Evolutionary conservation across 2,888 invertebrate genomes (phyloP), one percentile per base, ranked within the genome.

Genomic region (Drosophila subquinaria): DNA sequence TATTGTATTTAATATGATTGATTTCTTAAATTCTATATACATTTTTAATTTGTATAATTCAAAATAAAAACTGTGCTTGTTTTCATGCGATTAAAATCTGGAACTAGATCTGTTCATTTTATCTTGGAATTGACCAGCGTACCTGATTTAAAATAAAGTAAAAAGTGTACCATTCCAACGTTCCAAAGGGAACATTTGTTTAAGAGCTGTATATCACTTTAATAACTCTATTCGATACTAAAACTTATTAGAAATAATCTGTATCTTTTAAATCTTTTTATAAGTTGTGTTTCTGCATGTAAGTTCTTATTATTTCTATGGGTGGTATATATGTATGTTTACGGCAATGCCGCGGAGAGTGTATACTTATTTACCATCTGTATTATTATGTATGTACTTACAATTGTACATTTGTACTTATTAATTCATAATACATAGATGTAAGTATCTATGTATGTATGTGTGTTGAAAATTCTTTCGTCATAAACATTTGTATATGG

Each of bases 241-340:
- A 36, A 47, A 55, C 50, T 57, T 70, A 30, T 56, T 59, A 62
- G 43, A 61, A 69, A 56, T 74, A 63, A 57, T 74, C 61, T 65
- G 74, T 75, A 74, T 74, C 73, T 17, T 59, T 59, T 56, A 38
- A 45, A 57, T 64, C 36, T 60, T 76, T 59, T 76, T 73, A 65
- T 63, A 56, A 77, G 48, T 76, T 77, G 73, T 69, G 73, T 73
- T 76, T 62, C 77, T 77, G 77, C 76, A 77, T 76, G 76, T 76
- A 76, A 76, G 76, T 75, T 60, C 65, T 42, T 63, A 33, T 63
- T 43, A 35, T 43, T 52, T 63, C 10, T 15, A 23, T 36, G 35
- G 6, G 11, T 42, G 53, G 30, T 53, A 9, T 6, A 53, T 53
- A 13, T 35, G 15, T 33, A 45, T 40, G 45, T 45, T 45, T 8